A percentile compares a stretch with the other conserved stretches of the same genome.
phyloP scores from a whole-genome alignment of 2,113 vertebrate species.

The Nothobranchius furzeri region DNA sequence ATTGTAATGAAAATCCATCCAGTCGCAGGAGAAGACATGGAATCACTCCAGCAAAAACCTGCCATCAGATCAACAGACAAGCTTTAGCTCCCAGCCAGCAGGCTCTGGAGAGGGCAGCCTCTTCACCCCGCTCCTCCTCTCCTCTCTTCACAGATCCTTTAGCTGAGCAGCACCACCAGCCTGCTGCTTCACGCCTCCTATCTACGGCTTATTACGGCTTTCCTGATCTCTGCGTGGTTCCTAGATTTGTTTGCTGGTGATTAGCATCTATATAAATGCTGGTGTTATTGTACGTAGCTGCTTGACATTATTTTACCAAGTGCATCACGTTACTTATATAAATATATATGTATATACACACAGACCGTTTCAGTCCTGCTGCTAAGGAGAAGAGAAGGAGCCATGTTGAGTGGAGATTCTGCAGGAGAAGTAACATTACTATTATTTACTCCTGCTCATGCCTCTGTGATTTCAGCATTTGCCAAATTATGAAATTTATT shows the following conservation, averaged over 20 bases:
- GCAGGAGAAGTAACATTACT: constrained; percentile 33
- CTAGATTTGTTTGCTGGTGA: constrained; percentile 75
- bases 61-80: constrained; percentile 49
- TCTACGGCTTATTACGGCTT: constrained; percentile 60
- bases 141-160: constrained; percentile 43
- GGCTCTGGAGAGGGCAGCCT: constrained; percentile 42
- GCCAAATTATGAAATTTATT: constrained; percentile 67
- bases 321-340: constrained; percentile 68
- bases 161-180: constrained; percentile 60
- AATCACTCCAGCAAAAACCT: constrained; percentile 44
- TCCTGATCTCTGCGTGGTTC: constrained; percentile 76
- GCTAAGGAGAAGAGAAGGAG: constrained; percentile 67
- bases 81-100: constrained; percentile 31
- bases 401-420: constrained; percentile 55
- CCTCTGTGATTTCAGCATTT: constrained; percentile 56
- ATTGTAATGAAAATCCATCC: constrained; percentile 62
- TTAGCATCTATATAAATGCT: constrained; percentile 73
- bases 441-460: constrained; percentile 45
- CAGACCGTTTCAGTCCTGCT: constrained; percentile 63
- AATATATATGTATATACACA: constrained; percentile 72
- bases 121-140: constrained; percentile 13
- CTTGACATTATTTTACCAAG: constrained; percentile 71
- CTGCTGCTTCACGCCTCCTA: constrained; percentile 55
- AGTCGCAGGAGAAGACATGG: constrained; percentile 51
- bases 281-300: constrained; percentile 76